phyloP scores from a whole-genome alignment of 92 coral and sea anemone genomes.

The Scolanthus callimorphus region DNA sequence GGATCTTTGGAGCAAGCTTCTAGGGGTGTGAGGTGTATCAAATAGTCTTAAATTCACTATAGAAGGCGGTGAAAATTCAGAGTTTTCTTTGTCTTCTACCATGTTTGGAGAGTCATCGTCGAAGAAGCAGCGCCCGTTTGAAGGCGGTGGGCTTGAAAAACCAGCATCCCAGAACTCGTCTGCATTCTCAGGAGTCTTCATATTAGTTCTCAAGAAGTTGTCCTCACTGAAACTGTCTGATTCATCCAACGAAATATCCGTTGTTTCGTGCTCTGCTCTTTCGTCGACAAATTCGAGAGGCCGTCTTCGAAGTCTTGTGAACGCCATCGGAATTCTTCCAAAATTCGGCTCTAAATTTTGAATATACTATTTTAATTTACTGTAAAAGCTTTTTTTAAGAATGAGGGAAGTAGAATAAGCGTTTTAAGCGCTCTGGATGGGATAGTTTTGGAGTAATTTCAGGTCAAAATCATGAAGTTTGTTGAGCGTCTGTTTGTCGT shows the following conservation, averaged over 20 bases:
- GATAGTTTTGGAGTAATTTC: too few species aligned
- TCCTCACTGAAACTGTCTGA: constrained; percentile 53
- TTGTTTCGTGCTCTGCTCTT: constrained; percentile 31
- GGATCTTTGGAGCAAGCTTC: constrained; percentile 83
- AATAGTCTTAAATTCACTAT: constrained; percentile 83
- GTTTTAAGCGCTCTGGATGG: too few species aligned
- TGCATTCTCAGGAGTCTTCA: constrained; percentile 40
- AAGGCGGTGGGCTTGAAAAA: constrained; percentile 71
- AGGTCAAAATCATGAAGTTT: too few species aligned
- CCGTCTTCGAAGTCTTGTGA: constrained; percentile 37
- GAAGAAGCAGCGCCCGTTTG: constrained; percentile 15
- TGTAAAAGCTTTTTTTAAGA: too few species aligned
- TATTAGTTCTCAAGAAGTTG: constrained; percentile 32
- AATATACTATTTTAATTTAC: too few species aligned
- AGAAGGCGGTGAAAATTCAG: constrained; percentile 86
- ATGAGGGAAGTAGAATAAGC: too few species aligned
- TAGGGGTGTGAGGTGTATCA: constrained; percentile 99
- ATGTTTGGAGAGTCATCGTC: constrained; percentile 60
- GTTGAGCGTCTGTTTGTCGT: too few species aligned
- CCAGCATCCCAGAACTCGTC: constrained; percentile 85
- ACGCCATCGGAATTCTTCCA: too few species aligned
- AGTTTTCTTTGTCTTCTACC: neutral
- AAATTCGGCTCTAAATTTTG: too few species aligned
- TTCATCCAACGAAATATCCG: constrained; percentile 42
- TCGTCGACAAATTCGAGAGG: constrained; percentile 41